Conservation (phyloP, 2,888 invertebrate species). For the Diarsia brunnea region DNA sequence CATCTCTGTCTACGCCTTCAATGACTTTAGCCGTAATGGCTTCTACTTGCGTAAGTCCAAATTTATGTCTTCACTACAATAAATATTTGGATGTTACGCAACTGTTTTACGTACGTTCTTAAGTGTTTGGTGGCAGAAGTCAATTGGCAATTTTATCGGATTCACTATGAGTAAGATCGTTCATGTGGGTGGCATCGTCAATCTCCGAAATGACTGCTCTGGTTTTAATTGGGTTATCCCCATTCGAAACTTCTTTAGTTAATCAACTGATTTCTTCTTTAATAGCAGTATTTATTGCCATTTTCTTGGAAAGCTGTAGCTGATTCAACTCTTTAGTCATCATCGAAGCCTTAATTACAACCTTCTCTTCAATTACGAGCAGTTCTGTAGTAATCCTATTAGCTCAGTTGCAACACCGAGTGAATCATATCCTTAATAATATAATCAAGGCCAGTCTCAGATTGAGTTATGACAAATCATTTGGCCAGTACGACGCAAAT, state of each 20-base stretch:
- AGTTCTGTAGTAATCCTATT: constrained; percentile 66
- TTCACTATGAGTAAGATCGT: constrained; percentile 59
- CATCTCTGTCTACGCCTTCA: constrained; percentile 38
- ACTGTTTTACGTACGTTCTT: constrained; percentile 65
- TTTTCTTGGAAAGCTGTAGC: constrained; percentile 21
- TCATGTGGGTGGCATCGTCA: constrained; percentile 60
- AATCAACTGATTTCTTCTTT: constrained; percentile 38
- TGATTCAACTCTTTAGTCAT: constrained; percentile 53
- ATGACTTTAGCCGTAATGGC: constrained; percentile 29
- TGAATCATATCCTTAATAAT: constrained; percentile 77
- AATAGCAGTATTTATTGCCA: not conserved
- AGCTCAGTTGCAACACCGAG: constrained; percentile 55
- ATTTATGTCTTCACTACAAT: constrained; percentile 71
- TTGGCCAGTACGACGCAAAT: constrained; percentile 69
- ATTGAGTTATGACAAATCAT: constrained; percentile 73
- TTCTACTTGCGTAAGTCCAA: constrained; percentile 66
- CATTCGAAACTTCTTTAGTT: constrained; percentile 25
- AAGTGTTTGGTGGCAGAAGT: constrained; percentile 71
- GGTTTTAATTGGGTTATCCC: constrained; percentile 60
- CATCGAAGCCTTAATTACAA: constrained; percentile 49
- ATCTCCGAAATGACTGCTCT: constrained; percentile 50
- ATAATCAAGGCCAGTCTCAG: constrained; percentile 72
- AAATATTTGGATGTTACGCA: constrained; percentile 73
- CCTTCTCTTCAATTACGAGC: constrained; percentile 42
- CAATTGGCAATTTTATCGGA: constrained; percentile 69